These are phyloP conservation scores for Aurelia sp. DNA, from an alignment of 30 jellyfish, hydroid and myxozoan species.

Conservation along the genomic window DNA sequence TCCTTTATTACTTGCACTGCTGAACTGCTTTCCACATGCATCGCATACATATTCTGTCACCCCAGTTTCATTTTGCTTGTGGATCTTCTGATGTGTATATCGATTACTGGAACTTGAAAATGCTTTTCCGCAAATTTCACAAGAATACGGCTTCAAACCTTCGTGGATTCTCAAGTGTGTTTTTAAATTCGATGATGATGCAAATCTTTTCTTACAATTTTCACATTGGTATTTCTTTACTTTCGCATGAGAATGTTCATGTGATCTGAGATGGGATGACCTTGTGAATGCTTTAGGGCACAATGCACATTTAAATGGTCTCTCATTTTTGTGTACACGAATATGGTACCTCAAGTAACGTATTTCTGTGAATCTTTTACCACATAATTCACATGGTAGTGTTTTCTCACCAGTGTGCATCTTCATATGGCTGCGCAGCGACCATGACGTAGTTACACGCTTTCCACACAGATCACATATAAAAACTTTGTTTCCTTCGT, in stretches of 20 bases:
- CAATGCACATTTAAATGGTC: conserved; percentile 56
- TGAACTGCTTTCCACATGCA: conserved; percentile 53
- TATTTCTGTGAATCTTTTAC: conserved; percentile 43
- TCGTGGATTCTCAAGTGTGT: conserved; percentile 59
- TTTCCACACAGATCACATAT: conserved; percentile 70
- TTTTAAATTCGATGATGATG: conserved; percentile 55
- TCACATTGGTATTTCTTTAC: conserved; percentile 48
- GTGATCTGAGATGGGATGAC: conserved; percentile 67
- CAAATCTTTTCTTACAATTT: conserved; percentile 36
- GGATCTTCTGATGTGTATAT: conserved; percentile 69
- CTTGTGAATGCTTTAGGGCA: conserved; percentile 75
- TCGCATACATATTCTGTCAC: conserved; percentile 56
- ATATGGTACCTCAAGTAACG: conserved; percentile 57
- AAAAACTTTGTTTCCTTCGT: conserved; percentile 49
- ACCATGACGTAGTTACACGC: conserved; percentile 69
- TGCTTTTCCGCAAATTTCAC: conserved; percentile 60
- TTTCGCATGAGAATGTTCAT: conserved; percentile 46
- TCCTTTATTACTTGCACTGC: conserved; percentile 65
- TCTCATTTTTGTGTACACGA: conserved; percentile 65
- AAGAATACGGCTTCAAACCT: conserved; percentile 65
- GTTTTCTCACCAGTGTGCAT: conserved; percentile 38
- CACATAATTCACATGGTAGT: conserved; percentile 45
- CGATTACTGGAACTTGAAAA: conserved; percentile 68
- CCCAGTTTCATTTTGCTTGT: conserved; percentile 64
- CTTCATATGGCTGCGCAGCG: conserved; percentile 66